Conservation (phyloP, 2,113 vertebrate genomes). For the Gulo gulo region DNA sequence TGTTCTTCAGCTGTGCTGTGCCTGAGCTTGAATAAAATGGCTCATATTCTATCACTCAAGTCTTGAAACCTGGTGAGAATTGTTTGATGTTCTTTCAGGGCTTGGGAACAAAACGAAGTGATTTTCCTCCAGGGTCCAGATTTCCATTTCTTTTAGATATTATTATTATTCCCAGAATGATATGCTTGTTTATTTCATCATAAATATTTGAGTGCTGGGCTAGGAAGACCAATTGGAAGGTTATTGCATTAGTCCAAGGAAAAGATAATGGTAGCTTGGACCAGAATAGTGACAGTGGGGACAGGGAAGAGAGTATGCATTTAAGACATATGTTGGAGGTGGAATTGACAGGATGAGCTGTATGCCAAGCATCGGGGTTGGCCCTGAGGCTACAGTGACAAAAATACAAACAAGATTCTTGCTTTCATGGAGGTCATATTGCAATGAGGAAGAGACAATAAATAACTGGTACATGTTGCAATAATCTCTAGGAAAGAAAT, state of each 20-base stretch:
- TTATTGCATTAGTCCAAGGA: not conserved
- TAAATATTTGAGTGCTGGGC: not conserved
- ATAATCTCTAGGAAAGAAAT: not conserved
- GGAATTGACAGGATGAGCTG: not conserved
- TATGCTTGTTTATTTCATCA: constrained; percentile 13
- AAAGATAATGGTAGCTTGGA: not conserved
- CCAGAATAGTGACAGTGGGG: not conserved
- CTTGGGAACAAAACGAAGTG: not conserved
- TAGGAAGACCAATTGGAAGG: not conserved
- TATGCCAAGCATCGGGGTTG: not conserved
- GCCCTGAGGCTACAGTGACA: not conserved
- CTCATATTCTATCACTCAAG: not conserved
- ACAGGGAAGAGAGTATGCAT: not conserved
- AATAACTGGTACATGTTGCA: not conserved
- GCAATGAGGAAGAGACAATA: not conserved
- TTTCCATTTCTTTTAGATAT: constrained; percentile 8
- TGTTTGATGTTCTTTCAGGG: not conserved
- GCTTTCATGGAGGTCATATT: not conserved
- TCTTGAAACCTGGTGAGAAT: not conserved
- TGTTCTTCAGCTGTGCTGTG: not conserved
- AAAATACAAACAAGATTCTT: constrained; percentile 24
- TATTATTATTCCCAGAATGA: constrained; percentile 15
- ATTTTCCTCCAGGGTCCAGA: not conserved
- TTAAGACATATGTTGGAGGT: not conserved
- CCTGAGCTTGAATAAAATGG: constrained; percentile 7